phyloP scores from a whole-genome alignment of 2,888 invertebrate genomes.

The Apotomis betuletana region DNA sequence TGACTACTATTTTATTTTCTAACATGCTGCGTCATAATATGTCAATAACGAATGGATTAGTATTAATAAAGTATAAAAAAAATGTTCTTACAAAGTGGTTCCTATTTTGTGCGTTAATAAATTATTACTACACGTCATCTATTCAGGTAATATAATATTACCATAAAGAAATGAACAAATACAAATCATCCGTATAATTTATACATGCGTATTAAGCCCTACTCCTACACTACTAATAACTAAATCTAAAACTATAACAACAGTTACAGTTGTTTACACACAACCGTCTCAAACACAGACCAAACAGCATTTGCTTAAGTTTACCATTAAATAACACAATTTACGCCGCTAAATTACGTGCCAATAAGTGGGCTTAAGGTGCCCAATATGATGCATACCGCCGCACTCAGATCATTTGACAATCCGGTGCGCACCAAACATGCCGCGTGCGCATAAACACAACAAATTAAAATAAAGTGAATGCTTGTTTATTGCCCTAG shows the following conservation, averaged over 20 bases:
- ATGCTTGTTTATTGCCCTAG: conserved; percentile 41
- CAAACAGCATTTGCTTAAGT: neutral
- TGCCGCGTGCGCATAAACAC: conserved; percentile 59
- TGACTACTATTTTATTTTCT: too few species aligned
- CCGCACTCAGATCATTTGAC: conserved; percentile 57
- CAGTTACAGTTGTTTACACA: neutral
- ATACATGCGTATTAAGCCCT: too few species aligned
- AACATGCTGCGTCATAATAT: too few species aligned
- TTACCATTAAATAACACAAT: conserved; percentile 1
- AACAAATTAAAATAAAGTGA: conserved; percentile 51
- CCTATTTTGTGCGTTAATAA: too few species aligned
- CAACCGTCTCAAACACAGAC: neutral
- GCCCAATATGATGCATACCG: conserved; percentile 42
- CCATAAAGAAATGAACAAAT: too few species aligned
- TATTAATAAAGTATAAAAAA: too few species aligned
- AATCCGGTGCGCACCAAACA: conserved; percentile 57
- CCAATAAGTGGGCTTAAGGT: conserved; percentile 23
- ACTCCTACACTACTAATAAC: too few species aligned
- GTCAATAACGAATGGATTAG: too few species aligned
- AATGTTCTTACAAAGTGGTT: too few species aligned
- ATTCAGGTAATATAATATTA: too few species aligned
- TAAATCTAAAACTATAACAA: neutral
- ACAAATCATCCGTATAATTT: too few species aligned
- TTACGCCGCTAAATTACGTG: conserved; percentile 22
- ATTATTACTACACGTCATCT: too few species aligned